Conservation (phyloP, 2,113 vertebrate species). For the Etheostoma spectabile region DNA sequence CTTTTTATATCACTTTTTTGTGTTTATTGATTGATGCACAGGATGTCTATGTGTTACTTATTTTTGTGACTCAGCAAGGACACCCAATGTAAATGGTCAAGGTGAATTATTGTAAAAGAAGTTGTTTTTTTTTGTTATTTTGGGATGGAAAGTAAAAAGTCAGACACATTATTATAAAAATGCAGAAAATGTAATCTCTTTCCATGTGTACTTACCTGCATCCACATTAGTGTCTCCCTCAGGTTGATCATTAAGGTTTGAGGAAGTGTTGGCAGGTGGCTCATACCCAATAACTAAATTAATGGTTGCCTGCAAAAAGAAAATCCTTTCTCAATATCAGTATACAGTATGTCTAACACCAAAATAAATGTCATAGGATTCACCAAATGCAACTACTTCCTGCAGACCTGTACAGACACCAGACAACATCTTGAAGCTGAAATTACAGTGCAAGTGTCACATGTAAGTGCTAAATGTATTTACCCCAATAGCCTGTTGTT, state of each 20-base stretch:
- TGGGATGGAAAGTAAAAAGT: not conserved
- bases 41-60: not conserved
- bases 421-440: not conserved
- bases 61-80: not conserved
- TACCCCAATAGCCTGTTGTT: slow-evolving; percentile 89
- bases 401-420: not conserved
- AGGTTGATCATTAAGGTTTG: slow-evolving; percentile 82
- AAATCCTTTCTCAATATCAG: not conserved
- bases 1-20: not conserved
- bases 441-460: not conserved
- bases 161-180: too few species aligned
- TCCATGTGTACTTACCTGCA: slow-evolving; percentile 71
- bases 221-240: slow-evolving; percentile 82
- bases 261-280: slow-evolving; percentile 77
- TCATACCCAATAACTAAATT: slow-evolving; percentile 91
- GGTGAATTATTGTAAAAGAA: not conserved
- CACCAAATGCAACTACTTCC: not conserved
- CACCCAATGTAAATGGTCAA: not conserved
- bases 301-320: slow-evolving; percentile 87
- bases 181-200: not conserved
- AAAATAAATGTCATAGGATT: not conserved
- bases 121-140: not conserved
- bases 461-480: slow-evolving; percentile 44
- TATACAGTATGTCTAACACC: not conserved
- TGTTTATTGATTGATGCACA: not conserved